Base-by-base conservation (phyloP, 30 jellyfish, hydroid and myxozoan species). In the Turritopsis rubra region DNA sequence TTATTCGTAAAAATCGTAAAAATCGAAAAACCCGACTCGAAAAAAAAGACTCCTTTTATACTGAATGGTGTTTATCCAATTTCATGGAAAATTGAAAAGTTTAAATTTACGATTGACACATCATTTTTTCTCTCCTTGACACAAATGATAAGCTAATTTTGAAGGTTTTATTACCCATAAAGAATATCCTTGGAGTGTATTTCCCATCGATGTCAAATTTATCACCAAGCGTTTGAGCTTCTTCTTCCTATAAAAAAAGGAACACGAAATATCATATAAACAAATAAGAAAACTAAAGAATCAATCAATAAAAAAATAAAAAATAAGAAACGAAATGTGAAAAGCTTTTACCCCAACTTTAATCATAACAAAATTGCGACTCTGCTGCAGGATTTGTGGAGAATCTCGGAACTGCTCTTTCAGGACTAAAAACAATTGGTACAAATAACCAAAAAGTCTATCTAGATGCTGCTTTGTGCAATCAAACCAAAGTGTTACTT, bases 201-300 rank as follows among this genome's bases (percentile, higher is more conserved):
- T 76, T 79, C 65, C 98, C 98, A 88, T 93, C 98, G 25, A 93
- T 75, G 82, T 93, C 98, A 71, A 79, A 88, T 72, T 93, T 85
- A 13, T 83, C 87, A 16, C 87, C 93, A 18, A 71, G 30, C 16
- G 85, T 71, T 4, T 90, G 68, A 1, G 86, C 96, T 66, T 82
- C 84, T 31, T 88, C 96, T 79, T 93, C 98, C 98, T 93, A 24
- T 19, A 70, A 54, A 72, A 21, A 71, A 75, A 75, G 25, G 25
- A 21, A 75, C 21, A 75, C 27, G 8, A 23, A 75, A 7, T 1
- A 75, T 9, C 5, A 21, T 13, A 75, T 21, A 75, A 75, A 3
- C 83, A 75, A n/a, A 75, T 25, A 29, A 75, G 75, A 68, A 1
- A 21, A 21, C 30, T 5, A 68, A 5, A 21, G 16, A 68, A n/a